phyloP scores from a whole-genome alignment of 2,797 vertebrate species.

The Spinus pinus region DNA sequence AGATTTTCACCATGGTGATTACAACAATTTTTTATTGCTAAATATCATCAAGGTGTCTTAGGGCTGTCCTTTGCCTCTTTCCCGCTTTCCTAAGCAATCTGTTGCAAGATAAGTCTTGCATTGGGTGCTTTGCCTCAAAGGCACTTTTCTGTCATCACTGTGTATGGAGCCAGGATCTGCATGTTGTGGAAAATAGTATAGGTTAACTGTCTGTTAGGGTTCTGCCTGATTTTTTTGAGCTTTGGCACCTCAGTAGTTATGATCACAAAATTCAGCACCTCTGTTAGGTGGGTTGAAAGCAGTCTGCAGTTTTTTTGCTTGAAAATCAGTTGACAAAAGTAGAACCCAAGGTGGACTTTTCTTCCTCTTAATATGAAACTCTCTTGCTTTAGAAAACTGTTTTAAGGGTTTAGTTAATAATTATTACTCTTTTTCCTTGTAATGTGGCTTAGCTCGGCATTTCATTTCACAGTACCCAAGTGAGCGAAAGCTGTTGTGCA shows the following conservation, averaged over 20 bases:
- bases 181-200: accelerated
- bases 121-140: not conserved
- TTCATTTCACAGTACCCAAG: not conserved
- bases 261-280: not conserved
- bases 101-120: not conserved
- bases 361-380: not conserved
- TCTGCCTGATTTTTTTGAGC: not conserved
- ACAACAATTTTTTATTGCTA: not conserved
- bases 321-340: not conserved
- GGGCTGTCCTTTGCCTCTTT: not conserved
- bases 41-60: not conserved
- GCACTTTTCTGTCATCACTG: not conserved
- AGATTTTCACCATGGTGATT: not conserved
- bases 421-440: not conserved
- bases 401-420: not conserved
- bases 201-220: not conserved
- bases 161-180: not conserved
- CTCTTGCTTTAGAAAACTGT: not conserved
- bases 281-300: not conserved
- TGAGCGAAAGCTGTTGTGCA: not conserved
- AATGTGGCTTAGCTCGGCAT: not conserved
- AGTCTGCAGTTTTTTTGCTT: not conserved
- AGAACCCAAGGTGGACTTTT: not conserved
- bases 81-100: not conserved
- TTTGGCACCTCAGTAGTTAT: not conserved